phyloP scores from a whole-genome alignment of 2,797 vertebrate species.

The Acestrorhynchus altus region DNA sequence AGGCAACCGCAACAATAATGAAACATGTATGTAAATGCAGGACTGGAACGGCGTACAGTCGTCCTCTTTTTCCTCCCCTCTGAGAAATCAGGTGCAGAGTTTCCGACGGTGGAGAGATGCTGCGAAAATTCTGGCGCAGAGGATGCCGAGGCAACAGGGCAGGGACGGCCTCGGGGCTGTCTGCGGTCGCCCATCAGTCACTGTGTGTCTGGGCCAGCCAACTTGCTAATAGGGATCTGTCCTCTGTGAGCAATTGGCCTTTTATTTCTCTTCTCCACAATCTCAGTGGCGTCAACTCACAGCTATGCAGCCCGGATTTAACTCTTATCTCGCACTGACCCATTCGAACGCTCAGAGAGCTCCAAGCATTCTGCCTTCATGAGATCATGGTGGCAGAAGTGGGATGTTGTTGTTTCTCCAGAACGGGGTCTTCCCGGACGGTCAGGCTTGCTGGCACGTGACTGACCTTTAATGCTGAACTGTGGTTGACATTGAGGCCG shows the following conservation, averaged over 20 bases:
- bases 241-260: constrained; percentile 50
- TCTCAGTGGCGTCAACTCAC: constrained; percentile 14
- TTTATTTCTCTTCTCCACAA: constrained; percentile 41
- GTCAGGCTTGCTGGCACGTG: neutral
- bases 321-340: constrained; percentile 28
- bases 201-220: constrained; percentile 50
- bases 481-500: too few relatives aligned
- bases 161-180: constrained; percentile 46
- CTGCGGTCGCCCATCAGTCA: constrained; percentile 52
- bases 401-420: constrained; percentile 30
- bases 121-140: constrained; percentile 29
- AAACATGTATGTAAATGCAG: constrained; percentile 58
- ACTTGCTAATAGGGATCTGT: constrained; percentile 58
- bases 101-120: constrained; percentile 40
- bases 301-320: constrained; percentile 22
- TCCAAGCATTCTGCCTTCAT: constrained; percentile 20
- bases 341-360: neutral
- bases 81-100: constrained; percentile 53
- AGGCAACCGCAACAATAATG: constrained; percentile 62
- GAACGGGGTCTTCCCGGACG: constrained; percentile 24
- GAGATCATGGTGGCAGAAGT: constrained; percentile 28
- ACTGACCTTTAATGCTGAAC: too few relatives aligned
- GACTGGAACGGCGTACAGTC: constrained; percentile 36
- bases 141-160: constrained; percentile 37
- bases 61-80: constrained; percentile 8